Base-by-base conservation (phyloP, 1,140 invertebrate species). In the Lethocerus indicus region DNA sequence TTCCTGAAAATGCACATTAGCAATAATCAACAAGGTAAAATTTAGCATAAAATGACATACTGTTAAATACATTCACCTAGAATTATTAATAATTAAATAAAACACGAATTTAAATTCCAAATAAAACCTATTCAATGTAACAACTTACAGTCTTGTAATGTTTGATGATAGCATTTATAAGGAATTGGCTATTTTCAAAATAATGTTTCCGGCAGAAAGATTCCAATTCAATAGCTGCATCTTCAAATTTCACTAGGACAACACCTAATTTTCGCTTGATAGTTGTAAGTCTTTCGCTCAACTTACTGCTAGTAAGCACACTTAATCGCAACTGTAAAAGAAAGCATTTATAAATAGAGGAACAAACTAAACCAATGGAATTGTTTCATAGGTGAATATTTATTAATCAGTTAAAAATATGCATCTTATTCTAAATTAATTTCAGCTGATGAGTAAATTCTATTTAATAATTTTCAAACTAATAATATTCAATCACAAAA, bases 211-310 rank as follows among this genome's bases (percentile, higher is more conserved):
- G 76, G 14, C 78, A 70, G 63, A 90, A 95, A 1, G 84, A 79
- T 63, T 92, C 83, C 29, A 98, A 67, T 57, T 94, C 84, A 21
- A 98, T 88, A 13, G 80, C 73, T 2, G 93, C 94, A 67, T 98
- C 91, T 70, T 98, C 94, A 67, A 98, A 98, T 57, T 85, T 85
- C 28, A 97, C 87, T 6, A 98, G 66, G 23, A 84, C 89, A 3
- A 95, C 71, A 1, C 87, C 86, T 28, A 94, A 68, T 54, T 84
- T 79, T 51, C 81, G 75, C 67, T 97, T 97, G 6, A 97, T 78
- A 45, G 69, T 67, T 51, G 77, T 72, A 41, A 97, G 69, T 57
- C 85, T 76, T 1, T 71, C 61, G 1, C 81, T 72, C 43, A 97
- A 61, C 62, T 87, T 87, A 50, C 75, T 81, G 1, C 84, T 77